Conservation (phyloP, 2,797 vertebrate species). For the Chaenodraco wilsoni region DNA sequence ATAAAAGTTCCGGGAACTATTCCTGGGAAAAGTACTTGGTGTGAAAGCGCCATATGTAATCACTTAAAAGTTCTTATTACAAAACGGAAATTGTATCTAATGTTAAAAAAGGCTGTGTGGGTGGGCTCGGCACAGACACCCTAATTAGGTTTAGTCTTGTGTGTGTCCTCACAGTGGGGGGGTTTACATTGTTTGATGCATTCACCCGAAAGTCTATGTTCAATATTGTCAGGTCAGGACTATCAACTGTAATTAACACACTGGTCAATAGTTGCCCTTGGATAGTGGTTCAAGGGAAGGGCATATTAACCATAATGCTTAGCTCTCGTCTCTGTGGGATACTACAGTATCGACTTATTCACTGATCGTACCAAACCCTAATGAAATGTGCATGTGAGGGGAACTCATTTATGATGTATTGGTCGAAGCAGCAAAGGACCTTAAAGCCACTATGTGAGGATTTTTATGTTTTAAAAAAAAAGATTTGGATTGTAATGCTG, state of each 20-base stretch:
- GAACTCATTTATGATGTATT: background rate
- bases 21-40: too few relatives aligned
- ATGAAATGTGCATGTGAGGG: constrained; percentile 12
- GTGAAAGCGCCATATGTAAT: background rate
- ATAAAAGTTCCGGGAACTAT: too few relatives aligned
- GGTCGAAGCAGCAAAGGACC: background rate
- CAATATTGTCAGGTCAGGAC: constrained; percentile 26
- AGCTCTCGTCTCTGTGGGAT: constrained; percentile 36
- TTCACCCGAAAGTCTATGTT: constrained; percentile 5
- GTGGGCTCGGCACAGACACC: constrained; percentile 33
- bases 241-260: constrained; percentile 51
- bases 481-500: background rate
- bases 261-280: constrained; percentile 43
- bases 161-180: constrained; percentile 20
- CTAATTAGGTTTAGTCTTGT: constrained; percentile 66
- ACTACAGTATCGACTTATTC: constrained; percentile 40
- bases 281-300: constrained; percentile 48
- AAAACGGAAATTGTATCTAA: background rate
- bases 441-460: constrained; percentile 1
- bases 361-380: background rate
- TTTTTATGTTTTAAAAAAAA: background rate
- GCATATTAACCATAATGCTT: constrained; percentile 49
- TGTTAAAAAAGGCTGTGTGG: constrained; percentile 34
- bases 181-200: background rate
- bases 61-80: background rate